Conservation (phyloP, 2,113 vertebrate species). For the Rutilus rutilus region DNA sequence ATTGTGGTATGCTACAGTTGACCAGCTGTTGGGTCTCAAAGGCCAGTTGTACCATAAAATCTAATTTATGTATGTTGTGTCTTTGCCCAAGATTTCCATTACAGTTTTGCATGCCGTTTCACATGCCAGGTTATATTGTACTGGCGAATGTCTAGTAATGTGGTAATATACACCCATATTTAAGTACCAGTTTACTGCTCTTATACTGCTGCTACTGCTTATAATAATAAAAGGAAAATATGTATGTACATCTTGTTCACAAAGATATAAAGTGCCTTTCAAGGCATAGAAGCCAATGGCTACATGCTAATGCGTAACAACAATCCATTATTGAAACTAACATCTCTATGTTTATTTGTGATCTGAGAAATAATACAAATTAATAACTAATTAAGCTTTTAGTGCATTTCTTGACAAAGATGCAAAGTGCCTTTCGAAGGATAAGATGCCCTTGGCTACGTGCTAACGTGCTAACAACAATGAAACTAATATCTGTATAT, state of each 20-base stretch:
- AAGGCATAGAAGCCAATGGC: background rate
- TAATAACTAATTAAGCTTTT: background rate
- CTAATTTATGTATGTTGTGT: conserved; percentile 39
- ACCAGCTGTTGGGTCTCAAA: conserved; percentile 46
- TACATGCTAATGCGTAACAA: background rate
- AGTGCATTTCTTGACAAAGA: background rate
- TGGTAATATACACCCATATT: background rate
- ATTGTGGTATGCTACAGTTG: background rate
- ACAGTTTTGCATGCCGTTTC: conserved; percentile 23
- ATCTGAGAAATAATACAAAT: background rate
- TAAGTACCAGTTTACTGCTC: conserved; percentile 5
- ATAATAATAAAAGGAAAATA: background rate
- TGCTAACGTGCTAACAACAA: background rate
- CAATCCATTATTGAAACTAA: background rate
- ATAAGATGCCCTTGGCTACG: background rate
- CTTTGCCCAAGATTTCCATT: conserved; percentile 12
- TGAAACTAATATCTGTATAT: background rate
- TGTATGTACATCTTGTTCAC: background rate
- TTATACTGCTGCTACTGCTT: conserved; percentile 15
- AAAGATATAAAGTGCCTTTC: background rate
- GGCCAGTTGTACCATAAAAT: conserved; percentile 43
- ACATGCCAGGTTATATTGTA: conserved; percentile 8
- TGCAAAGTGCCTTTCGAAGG: background rate
- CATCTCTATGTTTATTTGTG: background rate
- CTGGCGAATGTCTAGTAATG: background rate